Base-by-base conservation (phyloP, 1,140 invertebrate genomes). In the Conopomorpha cramerella region DNA sequence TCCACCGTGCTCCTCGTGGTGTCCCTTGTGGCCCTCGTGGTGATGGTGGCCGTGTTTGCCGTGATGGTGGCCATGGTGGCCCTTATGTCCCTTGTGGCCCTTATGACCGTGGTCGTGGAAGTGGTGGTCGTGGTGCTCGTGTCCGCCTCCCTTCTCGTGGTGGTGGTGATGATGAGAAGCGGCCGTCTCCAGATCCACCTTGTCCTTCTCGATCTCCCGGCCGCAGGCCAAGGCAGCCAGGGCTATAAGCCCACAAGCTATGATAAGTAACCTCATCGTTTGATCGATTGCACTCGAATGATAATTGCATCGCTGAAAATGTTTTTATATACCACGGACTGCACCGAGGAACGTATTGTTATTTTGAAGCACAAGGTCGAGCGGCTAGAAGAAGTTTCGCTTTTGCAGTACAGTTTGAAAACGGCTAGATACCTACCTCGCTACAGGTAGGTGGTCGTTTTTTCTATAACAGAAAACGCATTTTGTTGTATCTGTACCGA, bases 1-100 rank as follows among this genome's bases (percentile, higher is more conserved):
- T 0, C 87, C 88, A 15, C 83, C 82, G 40, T 90, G 81, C 35
- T 89, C 86, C 15, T 81, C 81, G 53, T 90, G 82, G 49, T 89
- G 84, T 8, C 84, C 84, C 25, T 82, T 82, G 43, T 88, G 81
- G 23, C 85, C 81, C 44, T 84, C 84, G 54, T 87, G 85, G 32
- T 86, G 85, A 46, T 86, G 82, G 49, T 89, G 85, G 0, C 86
- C 87, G 36, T 90, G 82, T 13, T 83, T 77, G 1, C 83, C 82
- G 37, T 85, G 72, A 36, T 84, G 81, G 40, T 82, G 77, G 37
- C 78, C 74, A 26, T 84, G 78, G 45, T 80, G 70, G 2, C 77
- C 82, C 35, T 83, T 80, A 50, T 85, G 82, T 18, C 78, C 83
- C 43, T 84, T 83, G 35, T 85, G 80, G 16, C 78, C 81, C 25